These are phyloP conservation scores for Monomorium pharaonis DNA, from an alignment of 1,140 invertebrate species.

Conservation along the genomic window DNA sequence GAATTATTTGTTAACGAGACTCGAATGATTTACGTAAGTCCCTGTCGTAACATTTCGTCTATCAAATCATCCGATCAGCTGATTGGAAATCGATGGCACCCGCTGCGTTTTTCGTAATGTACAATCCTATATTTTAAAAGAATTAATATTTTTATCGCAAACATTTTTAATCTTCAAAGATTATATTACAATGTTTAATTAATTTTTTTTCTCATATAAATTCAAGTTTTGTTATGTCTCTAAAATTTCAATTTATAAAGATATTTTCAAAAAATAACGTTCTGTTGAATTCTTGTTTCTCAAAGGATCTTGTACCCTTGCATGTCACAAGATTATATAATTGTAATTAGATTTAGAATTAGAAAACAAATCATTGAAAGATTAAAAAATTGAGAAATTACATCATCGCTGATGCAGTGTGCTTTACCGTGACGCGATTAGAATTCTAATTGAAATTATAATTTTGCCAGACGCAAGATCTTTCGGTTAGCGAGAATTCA, in stretches of 20 bases:
- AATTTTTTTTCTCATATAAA: neutral
- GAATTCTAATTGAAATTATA: neutral
- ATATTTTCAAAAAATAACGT: neutral
- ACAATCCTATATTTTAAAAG: neutral
- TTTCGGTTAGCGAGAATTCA: neutral
- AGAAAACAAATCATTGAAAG: too few relatives aligned
- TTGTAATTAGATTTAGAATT: too few relatives aligned
- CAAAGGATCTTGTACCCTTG: too few relatives aligned
- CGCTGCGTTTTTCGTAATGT: neutral
- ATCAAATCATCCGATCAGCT: constrained; percentile 49
- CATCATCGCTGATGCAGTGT: too few relatives aligned
- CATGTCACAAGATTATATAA: too few relatives aligned
- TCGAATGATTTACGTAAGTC: constrained; percentile 52
- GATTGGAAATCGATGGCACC: constrained; percentile 11
- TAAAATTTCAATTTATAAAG: neutral
- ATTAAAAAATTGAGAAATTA: too few relatives aligned
- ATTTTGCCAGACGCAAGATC: neutral
- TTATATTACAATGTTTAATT: neutral
- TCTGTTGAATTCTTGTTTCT: too few relatives aligned
- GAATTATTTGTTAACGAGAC: constrained; percentile 57
- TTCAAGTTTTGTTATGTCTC: neutral
- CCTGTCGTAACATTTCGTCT: neutral
- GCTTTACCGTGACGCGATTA: neutral
- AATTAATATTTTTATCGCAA: constrained; percentile 10
- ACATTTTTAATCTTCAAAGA: neutral